Evolutionary conservation across 2,113 vertebrate genomes (phyloP).

Genomic region (Brachyhypopomus gauderio): DNA sequence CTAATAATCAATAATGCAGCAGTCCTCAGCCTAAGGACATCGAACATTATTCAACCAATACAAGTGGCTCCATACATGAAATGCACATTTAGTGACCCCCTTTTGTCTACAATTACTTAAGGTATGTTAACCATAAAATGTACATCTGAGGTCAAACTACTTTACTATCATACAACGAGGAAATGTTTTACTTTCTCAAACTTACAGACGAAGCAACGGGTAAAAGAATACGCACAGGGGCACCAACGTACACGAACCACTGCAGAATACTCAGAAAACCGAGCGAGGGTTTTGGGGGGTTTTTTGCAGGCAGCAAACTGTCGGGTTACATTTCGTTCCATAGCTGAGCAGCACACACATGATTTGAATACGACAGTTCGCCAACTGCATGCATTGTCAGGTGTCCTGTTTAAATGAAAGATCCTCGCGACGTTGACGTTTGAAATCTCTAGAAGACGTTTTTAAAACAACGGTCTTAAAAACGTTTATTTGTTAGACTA

Average conservation of each 20-base stretch:
- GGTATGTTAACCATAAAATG: neutral
- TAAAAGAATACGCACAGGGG: neutral
- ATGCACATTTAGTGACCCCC: neutral
- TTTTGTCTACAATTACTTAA: slow-evolving; percentile 1
- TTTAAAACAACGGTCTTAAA: neutral
- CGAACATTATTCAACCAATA: too few relatives aligned
- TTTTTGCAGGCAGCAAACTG: neutral
- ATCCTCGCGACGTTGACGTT: neutral
- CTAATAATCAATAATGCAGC: slow-evolving; percentile 8
- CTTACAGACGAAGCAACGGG: slow-evolving; percentile 28
- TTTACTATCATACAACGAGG: slow-evolving; percentile 21
- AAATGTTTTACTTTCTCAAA: neutral
- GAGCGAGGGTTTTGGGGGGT: neutral
- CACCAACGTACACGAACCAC: neutral
- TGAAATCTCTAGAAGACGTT: neutral
- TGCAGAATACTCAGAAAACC: neutral
- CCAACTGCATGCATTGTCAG: neutral
- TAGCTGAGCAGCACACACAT: neutral
- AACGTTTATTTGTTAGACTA: neutral
- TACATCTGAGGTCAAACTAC: slow-evolving; percentile 35
- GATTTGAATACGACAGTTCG: neutral
- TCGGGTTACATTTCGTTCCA: neutral
- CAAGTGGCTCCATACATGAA: too few relatives aligned
- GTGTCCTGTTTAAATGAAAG: neutral
- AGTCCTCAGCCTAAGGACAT: neutral